A percentile compares a stretch with the other conserved stretches of the same genome.
Conservation (phyloP, 2,888 invertebrate species). For the Ellobium chinense region DNA sequence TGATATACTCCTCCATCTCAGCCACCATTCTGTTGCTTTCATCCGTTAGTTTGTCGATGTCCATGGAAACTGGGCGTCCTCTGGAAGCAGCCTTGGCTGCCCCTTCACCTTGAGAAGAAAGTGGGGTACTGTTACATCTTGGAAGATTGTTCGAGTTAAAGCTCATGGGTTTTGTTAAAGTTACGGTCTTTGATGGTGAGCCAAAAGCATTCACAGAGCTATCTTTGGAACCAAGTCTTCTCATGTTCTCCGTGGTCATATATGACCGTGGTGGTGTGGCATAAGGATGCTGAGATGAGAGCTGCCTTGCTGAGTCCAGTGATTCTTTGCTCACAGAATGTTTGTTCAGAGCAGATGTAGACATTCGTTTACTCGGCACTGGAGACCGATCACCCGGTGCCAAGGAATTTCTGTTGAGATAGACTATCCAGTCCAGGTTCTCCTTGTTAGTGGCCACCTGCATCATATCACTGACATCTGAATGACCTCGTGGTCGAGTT, state of each 20-base stretch:
- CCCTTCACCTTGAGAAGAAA: background rate
- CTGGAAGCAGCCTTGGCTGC: background rate
- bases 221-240: background rate
- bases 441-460: constrained; percentile 51
- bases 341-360: background rate
- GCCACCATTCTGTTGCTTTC: constrained; percentile 68
- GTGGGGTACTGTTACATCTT: constrained; percentile 33
- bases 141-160: constrained; percentile 19
- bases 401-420: constrained; percentile 10
- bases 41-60: constrained; percentile 49
- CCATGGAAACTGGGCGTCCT: constrained; percentile 29
- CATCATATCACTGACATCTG: constrained; percentile 43
- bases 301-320: background rate
- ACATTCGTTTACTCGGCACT: constrained; percentile 31
- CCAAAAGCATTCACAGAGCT: constrained; percentile 4
- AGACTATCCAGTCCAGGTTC: constrained; percentile 63
- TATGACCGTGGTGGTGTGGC: constrained; percentile 39
- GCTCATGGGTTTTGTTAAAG: constrained; percentile 24
- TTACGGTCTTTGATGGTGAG: constrained; percentile 7
- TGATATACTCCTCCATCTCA: constrained; percentile 73
- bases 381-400: background rate
- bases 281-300: constrained; percentile 30
- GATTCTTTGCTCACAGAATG: background rate
- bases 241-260: constrained; percentile 33
- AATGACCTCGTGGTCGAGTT: constrained; percentile 38